A percentile compares a stretch with the other conserved stretches of the same genome.
phyloP scores from a whole-genome alignment of 2,113 vertebrate species.

The Sapayoa aenigma region DNA sequence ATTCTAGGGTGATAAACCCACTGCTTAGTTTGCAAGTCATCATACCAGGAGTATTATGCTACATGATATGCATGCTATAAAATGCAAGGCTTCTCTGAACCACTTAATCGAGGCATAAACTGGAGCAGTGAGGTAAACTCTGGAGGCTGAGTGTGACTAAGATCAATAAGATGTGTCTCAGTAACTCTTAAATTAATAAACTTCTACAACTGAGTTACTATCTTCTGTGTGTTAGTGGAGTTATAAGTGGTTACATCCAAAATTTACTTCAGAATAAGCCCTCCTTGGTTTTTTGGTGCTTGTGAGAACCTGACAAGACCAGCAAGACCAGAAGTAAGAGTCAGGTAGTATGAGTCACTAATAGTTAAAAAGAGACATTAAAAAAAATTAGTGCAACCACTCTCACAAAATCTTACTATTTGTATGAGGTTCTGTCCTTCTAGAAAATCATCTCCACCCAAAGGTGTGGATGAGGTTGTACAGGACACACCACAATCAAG shows the following conservation, averaged over 20 bases:
- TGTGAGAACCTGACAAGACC: not conserved
- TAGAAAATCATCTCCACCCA: not conserved
- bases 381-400: not conserved
- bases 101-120: conserved; percentile 63
- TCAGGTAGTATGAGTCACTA: not conserved
- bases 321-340: not conserved
- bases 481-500: not conserved
- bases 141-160: conserved; percentile 38
- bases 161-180: conserved; percentile 65
- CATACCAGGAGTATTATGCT: not conserved
- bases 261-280: not conserved
- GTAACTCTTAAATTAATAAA: conserved; percentile 66
- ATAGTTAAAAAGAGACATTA: not conserved
- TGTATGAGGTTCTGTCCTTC: not conserved
- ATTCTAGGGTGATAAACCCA: conserved; percentile 4
- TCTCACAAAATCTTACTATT: not conserved
- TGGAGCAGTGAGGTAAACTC: conserved; percentile 66
- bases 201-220: conserved; percentile 20
- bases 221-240: conserved; percentile 19
- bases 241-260: not conserved
- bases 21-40: conserved; percentile 35
- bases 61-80: conserved; percentile 34
- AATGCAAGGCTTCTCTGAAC: conserved; percentile 13
- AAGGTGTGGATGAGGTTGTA: not conserved
- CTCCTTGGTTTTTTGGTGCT: not conserved